These are phyloP conservation scores for Orestias chungarensis DNA, from an alignment of 2,797 vertebrate genomes.

Conservation along the genomic window DNA sequence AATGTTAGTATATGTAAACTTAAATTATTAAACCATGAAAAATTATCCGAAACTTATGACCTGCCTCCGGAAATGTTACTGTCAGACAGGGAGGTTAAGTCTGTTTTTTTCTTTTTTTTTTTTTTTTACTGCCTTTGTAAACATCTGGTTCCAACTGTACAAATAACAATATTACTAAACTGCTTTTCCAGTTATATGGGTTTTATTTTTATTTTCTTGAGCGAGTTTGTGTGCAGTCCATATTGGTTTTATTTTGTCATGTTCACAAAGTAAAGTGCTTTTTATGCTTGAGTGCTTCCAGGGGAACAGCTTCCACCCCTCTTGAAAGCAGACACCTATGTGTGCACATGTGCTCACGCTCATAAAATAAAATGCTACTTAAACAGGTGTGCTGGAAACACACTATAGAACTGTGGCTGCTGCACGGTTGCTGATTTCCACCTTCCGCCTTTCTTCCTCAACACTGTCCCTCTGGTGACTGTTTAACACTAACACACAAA, in stretches of 20 bases:
- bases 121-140: neutral
- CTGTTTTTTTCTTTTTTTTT: no score
- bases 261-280: slow-evolving; percentile 61
- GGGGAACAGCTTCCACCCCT: slow-evolving; percentile 60
- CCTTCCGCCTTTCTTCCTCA: slow-evolving; percentile 34
- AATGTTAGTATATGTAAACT: neutral
- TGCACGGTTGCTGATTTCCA: slow-evolving; percentile 44
- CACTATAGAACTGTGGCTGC: slow-evolving; percentile 56
- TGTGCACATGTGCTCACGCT: neutral
- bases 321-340: slow-evolving; percentile 31
- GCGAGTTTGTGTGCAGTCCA: slow-evolving; percentile 23
- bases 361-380: slow-evolving; percentile 11
- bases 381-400: slow-evolving; percentile 50
- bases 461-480: slow-evolving; percentile 40
- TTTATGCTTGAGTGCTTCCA: slow-evolving; percentile 62
- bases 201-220: slow-evolving; percentile 14
- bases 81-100: neutral
- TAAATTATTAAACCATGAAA: neutral
- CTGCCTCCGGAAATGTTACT: neutral
- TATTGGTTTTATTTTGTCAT: slow-evolving; percentile 65
- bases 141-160: slow-evolving; percentile 1
- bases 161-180: slow-evolving; percentile 29
- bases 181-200: slow-evolving; percentile 14
- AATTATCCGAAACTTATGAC: no score
- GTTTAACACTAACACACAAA: slow-evolving; percentile 23